phyloP scores from a whole-genome alignment of 1,140 invertebrate genomes.

The Trypoxylus dichotomus region DNA sequence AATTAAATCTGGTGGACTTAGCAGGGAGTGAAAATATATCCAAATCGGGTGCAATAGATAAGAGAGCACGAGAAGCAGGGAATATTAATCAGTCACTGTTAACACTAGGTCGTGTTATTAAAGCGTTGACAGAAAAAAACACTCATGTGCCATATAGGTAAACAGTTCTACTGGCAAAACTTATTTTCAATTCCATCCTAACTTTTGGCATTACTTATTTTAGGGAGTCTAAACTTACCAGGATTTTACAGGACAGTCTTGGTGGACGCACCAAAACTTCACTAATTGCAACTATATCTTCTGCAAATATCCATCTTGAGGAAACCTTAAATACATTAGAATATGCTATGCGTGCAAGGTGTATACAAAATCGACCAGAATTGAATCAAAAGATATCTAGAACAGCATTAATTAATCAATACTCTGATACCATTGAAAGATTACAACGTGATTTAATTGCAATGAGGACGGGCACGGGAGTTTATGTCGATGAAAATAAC shows the following conservation, averaged over 20 bases:
- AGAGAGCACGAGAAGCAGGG: slow-evolving; percentile 88
- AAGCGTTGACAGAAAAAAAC: slow-evolving; percentile 87
- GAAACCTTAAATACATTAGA: slow-evolving; percentile 95
- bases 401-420: slow-evolving; percentile 83
- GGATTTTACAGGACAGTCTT: slow-evolving; percentile 92
- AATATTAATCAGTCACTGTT: slow-evolving; percentile 95
- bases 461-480: slow-evolving; percentile 69
- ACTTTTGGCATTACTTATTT: neutral
- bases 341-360: slow-evolving; percentile 93
- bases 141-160: slow-evolving; percentile 93
- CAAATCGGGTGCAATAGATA: slow-evolving; percentile 89
- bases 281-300: slow-evolving; percentile 81
- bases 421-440: slow-evolving; percentile 88
- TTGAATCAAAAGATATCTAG: slow-evolving; percentile 93
- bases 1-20: slow-evolving; percentile 94
- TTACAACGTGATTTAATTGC: slow-evolving; percentile 82
- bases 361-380: slow-evolving; percentile 94
- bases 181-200: too few relatives aligned
- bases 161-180: too few relatives aligned
- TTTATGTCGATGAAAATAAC: slow-evolving; percentile 84
- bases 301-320: slow-evolving; percentile 82
- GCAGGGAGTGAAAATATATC: slow-evolving; percentile 97
- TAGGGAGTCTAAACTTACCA: slow-evolving; percentile 89
- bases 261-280: slow-evolving; percentile 94
- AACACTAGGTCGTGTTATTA: slow-evolving; percentile 96